Percentiles rank a stretch among this genome's conserved stretches.
These are phyloP conservation scores for Bombus confusus DNA, from an alignment of 1,140 invertebrate species.

Conservation along the genomic window DNA sequence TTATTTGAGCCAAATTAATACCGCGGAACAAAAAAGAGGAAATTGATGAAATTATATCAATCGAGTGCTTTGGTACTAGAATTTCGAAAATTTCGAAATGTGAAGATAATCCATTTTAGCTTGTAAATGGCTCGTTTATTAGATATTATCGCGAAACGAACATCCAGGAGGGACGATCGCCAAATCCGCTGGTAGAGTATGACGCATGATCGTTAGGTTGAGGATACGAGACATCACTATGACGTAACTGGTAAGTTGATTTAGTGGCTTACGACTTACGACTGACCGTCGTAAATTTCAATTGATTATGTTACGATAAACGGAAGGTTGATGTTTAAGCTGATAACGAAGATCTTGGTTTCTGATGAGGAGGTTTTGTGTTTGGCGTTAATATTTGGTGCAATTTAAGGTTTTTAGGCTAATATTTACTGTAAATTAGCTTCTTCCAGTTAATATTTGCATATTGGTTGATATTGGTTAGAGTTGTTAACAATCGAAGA, in stretches of 20 bases:
- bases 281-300: constrained; percentile 8
- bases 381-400: background rate
- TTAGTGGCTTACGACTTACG: background rate
- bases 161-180: background rate
- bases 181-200: background rate
- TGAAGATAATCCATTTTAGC: background rate
- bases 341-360: background rate
- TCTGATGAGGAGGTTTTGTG: background rate
- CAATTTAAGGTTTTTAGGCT: background rate
- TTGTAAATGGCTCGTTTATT: background rate
- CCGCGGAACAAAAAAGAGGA: no score
- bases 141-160: background rate
- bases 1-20: no score
- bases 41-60: no score
- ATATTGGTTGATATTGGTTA: no score
- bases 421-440: no score
- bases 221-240: background rate
- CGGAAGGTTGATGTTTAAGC: background rate
- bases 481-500: no score
- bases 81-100: background rate
- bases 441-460: no score
- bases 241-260: constrained; percentile 21
- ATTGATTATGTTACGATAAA: constrained; percentile 14
- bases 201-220: background rate
- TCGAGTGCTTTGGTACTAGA: background rate